These are phyloP conservation scores for Leptobrachium ailaonicum DNA, from an alignment of 2,113 vertebrate species.

Conservation along the genomic window DNA sequence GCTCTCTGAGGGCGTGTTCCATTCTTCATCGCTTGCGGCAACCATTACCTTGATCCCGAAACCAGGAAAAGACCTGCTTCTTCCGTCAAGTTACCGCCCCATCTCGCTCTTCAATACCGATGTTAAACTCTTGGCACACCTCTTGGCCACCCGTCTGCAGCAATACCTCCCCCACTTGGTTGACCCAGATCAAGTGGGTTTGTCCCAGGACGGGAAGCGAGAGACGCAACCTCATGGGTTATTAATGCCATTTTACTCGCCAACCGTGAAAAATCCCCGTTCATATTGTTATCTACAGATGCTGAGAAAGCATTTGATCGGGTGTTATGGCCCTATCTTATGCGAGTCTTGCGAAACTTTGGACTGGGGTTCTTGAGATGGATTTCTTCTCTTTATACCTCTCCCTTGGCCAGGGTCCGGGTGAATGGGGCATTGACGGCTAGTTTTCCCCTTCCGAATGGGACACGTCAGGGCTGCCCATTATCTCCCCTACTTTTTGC, in stretches of 20 bases:
- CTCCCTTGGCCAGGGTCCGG: not conserved
- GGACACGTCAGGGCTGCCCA: not conserved
- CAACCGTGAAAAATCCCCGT: not conserved
- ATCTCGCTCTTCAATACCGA: not conserved
- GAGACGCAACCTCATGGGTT: not conserved
- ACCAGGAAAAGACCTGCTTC: not conserved
- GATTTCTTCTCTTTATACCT: not conserved
- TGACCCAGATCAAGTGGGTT: not conserved
- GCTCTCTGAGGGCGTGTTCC: no score
- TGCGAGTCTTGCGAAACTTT: not conserved
- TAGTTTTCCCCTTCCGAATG: not conserved
- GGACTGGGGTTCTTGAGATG: not conserved
- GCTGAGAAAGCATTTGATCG: not conserved
- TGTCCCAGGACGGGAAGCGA: not conserved
- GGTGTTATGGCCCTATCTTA: not conserved
- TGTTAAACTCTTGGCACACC: not conserved
- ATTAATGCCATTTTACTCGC: not conserved
- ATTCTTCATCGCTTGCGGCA: no score
- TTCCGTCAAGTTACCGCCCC: not conserved
- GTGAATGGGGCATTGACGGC: not conserved
- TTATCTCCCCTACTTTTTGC: not conserved
- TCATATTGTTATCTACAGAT: not conserved
- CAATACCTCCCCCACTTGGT: not conserved
- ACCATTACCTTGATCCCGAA: not conserved
- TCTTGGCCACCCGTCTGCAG: not conserved